These are phyloP conservation scores for Triops longicaudatus DNA, from an alignment of 1,140 invertebrate genomes.

Conservation along the genomic window DNA sequence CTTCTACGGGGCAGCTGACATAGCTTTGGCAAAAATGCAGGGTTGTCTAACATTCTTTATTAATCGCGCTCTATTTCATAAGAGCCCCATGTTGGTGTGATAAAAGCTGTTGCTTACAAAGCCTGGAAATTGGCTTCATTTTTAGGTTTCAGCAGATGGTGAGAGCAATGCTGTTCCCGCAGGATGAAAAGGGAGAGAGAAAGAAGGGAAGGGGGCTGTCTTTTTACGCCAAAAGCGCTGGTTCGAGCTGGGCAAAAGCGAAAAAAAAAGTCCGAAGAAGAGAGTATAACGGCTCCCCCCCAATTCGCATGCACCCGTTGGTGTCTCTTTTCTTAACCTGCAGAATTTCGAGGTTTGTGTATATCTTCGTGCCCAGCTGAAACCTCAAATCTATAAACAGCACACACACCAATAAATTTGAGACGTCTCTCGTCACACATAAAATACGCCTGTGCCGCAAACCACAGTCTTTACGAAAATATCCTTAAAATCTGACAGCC, in stretches of 20 bases:
- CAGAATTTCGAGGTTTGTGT: background rate
- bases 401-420: constrained; percentile 6
- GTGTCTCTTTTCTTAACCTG: background rate
- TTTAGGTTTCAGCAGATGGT: constrained; percentile 2
- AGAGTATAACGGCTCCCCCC: background rate
- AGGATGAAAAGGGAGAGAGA: background rate
- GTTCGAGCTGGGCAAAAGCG: background rate
- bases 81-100: background rate
- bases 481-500: background rate
- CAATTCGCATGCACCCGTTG: background rate
- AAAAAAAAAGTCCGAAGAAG: background rate
- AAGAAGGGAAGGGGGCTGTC: background rate
- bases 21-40: too few relatives aligned
- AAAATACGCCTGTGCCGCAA: background rate
- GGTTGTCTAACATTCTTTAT: background rate
- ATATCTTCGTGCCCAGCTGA: background rate
- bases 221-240: background rate
- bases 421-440: constrained; percentile 6
- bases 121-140: constrained; percentile 11
- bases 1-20: too few relatives aligned
- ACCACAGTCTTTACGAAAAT: background rate
- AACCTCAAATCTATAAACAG: constrained; percentile 15
- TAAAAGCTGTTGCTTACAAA: background rate
- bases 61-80: background rate
- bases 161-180: background rate